A percentile compares a stretch with the other conserved stretches of the same genome.
Conservation (phyloP, 2,888 invertebrate species). For the Aphrophora alni region DNA sequence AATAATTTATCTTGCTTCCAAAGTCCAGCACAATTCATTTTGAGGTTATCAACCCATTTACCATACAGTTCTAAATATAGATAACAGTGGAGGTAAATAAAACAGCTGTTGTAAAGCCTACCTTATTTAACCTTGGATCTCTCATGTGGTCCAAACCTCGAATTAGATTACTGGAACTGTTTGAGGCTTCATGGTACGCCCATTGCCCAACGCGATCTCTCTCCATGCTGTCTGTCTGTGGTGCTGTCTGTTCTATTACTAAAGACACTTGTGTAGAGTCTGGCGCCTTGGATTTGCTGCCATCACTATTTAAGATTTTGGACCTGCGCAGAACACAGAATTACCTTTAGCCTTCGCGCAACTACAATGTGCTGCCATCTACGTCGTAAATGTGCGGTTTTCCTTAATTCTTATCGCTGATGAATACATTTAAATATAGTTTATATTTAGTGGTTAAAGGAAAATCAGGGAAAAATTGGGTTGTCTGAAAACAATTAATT, state of each 20-base stretch:
- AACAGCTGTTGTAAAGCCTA: slow-evolving; percentile 54
- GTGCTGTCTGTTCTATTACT: not conserved
- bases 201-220: slow-evolving; percentile 68
- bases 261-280: not conserved
- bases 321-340: slow-evolving; percentile 39
- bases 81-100: not conserved
- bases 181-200: slow-evolving; percentile 60
- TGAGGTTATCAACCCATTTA: not conserved
- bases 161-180: slow-evolving; percentile 63
- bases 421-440: too few species aligned
- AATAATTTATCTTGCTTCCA: too few species aligned
- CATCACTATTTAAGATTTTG: slow-evolving; percentile 34
- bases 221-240: slow-evolving; percentile 49
- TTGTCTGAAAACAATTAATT: too few species aligned
- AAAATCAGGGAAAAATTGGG: too few species aligned
- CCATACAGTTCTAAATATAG: not conserved
- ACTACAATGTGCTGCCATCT: not conserved
- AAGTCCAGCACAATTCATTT: not conserved
- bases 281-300: not conserved
- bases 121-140: slow-evolving; percentile 75
- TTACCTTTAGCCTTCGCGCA: not conserved
- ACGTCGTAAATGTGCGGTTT: too few species aligned
- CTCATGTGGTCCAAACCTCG: slow-evolving; percentile 72
- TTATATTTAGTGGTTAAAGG: too few species aligned
- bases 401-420: too few species aligned